Evolutionary conservation across 2,888 invertebrate species (phyloP).

Genomic region (Brenthis ino): DNA sequence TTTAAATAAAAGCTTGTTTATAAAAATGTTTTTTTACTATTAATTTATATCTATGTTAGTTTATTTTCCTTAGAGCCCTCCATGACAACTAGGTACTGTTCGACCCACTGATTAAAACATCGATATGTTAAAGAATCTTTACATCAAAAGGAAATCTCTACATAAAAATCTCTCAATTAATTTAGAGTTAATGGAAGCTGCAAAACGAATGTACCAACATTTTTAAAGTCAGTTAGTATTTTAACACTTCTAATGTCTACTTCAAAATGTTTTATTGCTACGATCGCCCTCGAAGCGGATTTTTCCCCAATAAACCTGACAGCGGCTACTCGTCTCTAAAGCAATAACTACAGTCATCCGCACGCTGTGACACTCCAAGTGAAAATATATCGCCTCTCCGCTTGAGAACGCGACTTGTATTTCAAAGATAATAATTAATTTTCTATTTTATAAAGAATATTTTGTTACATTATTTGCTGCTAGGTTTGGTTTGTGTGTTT

Average conservation of each 20-base stretch:
- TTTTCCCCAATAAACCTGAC: slow-evolving; percentile 58
- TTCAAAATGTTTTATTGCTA: slow-evolving; percentile 26
- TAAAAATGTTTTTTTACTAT: too few species aligned
- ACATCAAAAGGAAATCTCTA: too few species aligned
- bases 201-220: neutral
- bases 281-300: slow-evolving; percentile 24
- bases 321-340: slow-evolving; percentile 57
- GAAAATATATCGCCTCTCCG: slow-evolving; percentile 66
- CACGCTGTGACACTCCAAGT: slow-evolving; percentile 65
- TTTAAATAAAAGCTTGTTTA: too few species aligned
- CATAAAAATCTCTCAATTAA: too few species aligned
- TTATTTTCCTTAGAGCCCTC: too few species aligned
- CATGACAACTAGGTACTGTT: too few species aligned
- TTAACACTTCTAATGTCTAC: slow-evolving; percentile 9
- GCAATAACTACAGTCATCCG: slow-evolving; percentile 70
- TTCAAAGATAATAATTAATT: slow-evolving; percentile 31
- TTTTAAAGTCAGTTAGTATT: neutral
- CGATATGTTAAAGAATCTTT: too few species aligned
- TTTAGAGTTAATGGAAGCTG: neutral
- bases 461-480: neutral
- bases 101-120: too few species aligned
- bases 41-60: too few species aligned
- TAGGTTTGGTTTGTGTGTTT: neutral
- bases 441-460: slow-evolving; percentile 6
- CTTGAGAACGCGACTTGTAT: slow-evolving; percentile 48